Conservation (phyloP, 2,888 invertebrate species). For the Zonitis immaculata region DNA sequence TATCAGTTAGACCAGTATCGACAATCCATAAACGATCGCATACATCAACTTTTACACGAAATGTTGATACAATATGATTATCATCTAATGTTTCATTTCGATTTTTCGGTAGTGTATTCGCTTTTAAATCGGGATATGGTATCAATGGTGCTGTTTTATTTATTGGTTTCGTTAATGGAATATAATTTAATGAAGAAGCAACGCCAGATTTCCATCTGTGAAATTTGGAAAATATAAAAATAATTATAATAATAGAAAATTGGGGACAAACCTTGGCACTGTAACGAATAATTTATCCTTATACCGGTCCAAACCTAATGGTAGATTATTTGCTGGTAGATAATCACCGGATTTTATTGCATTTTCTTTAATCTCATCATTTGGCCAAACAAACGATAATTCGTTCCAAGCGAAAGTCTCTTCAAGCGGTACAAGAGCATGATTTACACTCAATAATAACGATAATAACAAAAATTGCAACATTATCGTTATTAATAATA, state of each 20-base stretch:
- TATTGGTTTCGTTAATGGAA: too few relatives aligned
- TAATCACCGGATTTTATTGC: slow-evolving; percentile 60
- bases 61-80: slow-evolving; percentile 65
- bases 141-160: slow-evolving; percentile 66
- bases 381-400: slow-evolving; percentile 64
- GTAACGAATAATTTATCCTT: slow-evolving; percentile 66
- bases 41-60: slow-evolving; percentile 66
- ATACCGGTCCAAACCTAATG: slow-evolving; percentile 68
- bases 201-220: slow-evolving; percentile 63
- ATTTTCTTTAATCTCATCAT: slow-evolving; percentile 54
- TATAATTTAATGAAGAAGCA: slow-evolving; percentile 64
- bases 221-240: slow-evolving; percentile 6
- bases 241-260: not conserved
- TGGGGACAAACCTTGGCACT: slow-evolving; percentile 55
- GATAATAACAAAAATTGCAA: slow-evolving; percentile 8
- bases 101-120: slow-evolving; percentile 69
- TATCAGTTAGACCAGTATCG: slow-evolving; percentile 73
- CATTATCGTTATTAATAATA: slow-evolving; percentile 5
- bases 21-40: slow-evolving; percentile 81
- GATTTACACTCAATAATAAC: slow-evolving; percentile 9
- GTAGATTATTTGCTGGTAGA: slow-evolving; percentile 62
- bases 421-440: slow-evolving; percentile 53
- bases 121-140: slow-evolving; percentile 73
- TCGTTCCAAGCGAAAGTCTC: slow-evolving; percentile 68
- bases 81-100: slow-evolving; percentile 50